Evolutionary conservation across 2,113 vertebrate genomes (phyloP), one percentile per base, ranked within the genome.

Genomic region (Alligator mississippiensis): DNA sequence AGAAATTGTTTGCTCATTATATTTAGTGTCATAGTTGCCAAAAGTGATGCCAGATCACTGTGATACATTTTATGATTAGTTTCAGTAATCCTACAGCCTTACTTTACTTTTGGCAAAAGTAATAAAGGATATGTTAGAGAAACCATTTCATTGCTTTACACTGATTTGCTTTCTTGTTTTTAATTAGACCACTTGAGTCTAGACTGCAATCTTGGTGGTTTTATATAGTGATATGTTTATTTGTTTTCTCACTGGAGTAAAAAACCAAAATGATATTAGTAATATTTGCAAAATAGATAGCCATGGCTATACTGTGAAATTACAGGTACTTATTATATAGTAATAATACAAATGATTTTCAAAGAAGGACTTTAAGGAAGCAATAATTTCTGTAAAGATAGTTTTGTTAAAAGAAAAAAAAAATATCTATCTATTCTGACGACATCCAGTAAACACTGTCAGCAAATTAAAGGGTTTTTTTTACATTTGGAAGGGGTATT

Each of bases 211-310:
- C 82, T 78, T 96, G 85, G 80, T 94, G 96, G 96, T 90, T 92
- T 87, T 94, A 90, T 59, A 57, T 90, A 96, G 80, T 15, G n/a
- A 60, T 95, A 80, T 96, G 95, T 96, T 90, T 96, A 88, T 96
- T 96, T 95, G 94, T 81, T 84, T 93, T 92, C 87, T 95, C 47
- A 4, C 70, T 88, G 95, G 18, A 21, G 59, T 92, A 95, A 88
- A 92, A 89, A 89, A 92, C 88, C 89, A 92, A 88, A 76, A 89
- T 90, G 93, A 94, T 34, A 90, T 89, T 88, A 63, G 82, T 47
- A 92, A 77, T 90, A 89, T 92, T 94, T 96, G 95, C 93, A 92
- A 96, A 82, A 74, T 80, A 57, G 89, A 95, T 96, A 95, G 90
- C 89, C 74, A 5, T 30, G 89, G 80, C 77, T 62, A 1, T 61